Percentiles rank a stretch among this genome's conserved stretches.
Evolutionary conservation across 2,888 invertebrate species (phyloP).

Genomic region (Nineta flava): DNA sequence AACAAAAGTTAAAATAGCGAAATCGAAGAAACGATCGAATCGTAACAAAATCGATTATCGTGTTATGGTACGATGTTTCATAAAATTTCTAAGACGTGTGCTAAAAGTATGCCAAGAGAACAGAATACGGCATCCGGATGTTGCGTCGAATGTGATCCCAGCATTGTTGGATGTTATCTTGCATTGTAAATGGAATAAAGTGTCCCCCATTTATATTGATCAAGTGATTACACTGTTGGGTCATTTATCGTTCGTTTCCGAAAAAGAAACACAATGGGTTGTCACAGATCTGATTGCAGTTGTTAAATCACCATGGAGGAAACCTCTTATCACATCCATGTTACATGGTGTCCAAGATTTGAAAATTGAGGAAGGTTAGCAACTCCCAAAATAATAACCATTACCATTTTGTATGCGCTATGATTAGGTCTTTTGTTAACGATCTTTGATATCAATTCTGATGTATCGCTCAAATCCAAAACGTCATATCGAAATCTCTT

Average conservation of each 20-base stretch:
- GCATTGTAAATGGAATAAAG: not conserved
- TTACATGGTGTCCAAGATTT: constrained; percentile 21
- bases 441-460: too few relatives aligned
- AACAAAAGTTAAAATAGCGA: too few relatives aligned
- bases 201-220: not conserved
- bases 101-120: not conserved
- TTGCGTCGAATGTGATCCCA: not conserved
- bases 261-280: not conserved
- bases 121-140: not conserved
- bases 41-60: too few relatives aligned
- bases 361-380: constrained; percentile 22
- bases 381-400: too few relatives aligned
- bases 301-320: constrained; percentile 25
- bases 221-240: not conserved
- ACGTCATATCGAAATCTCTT: too few relatives aligned
- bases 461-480: too few relatives aligned
- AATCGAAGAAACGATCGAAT: too few relatives aligned
- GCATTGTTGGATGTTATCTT: not conserved
- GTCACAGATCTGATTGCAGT: constrained; percentile 20
- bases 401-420: too few relatives aligned
- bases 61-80: not conserved
- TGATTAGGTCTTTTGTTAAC: too few relatives aligned
- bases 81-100: not conserved
- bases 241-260: not conserved
- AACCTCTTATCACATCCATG: constrained; percentile 20